Percentiles rank a stretch among this genome's conserved stretches.
phyloP scores from a whole-genome alignment of 2,888 invertebrate species.

The Diloba caeruleocephala region DNA sequence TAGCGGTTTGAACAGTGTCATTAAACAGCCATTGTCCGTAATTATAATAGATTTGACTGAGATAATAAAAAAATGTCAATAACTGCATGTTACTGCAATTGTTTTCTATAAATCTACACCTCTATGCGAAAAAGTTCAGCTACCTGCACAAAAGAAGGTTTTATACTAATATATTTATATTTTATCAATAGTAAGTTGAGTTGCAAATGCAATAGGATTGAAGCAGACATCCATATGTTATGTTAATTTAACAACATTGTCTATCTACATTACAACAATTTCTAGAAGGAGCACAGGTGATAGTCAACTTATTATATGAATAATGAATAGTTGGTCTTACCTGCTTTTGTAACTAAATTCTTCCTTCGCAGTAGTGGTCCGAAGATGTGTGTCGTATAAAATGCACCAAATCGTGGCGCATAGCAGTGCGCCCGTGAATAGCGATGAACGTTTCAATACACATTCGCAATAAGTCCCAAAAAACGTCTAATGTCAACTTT shows the following conservation, averaged over 20 bases:
- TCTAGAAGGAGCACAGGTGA: conserved; percentile 37
- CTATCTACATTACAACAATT: conserved; percentile 13
- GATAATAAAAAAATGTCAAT: conserved; percentile 1
- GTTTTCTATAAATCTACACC: not conserved
- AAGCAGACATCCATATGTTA: conserved; percentile 9
- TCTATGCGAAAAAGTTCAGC: not conserved
- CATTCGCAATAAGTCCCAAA: conserved; percentile 86
- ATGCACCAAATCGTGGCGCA: conserved; percentile 93
- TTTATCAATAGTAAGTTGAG: conserved; percentile 3
- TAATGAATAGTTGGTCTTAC: conserved; percentile 60
- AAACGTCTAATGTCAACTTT: conserved; percentile 77
- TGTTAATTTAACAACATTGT: conserved; percentile 21
- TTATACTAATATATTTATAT: not conserved
- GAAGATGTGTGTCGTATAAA: conserved; percentile 94
- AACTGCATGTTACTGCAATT: conserved; percentile 1
- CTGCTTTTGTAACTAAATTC: conserved; percentile 78
- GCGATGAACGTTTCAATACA: conserved; percentile 89
- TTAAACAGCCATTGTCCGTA: conserved; percentile 23
- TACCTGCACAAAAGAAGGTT: not conserved
- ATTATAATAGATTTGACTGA: conserved; percentile 18
- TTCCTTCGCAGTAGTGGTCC: conserved; percentile 93
- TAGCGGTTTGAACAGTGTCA: conserved; percentile 4
- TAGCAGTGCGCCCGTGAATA: conserved; percentile 91
- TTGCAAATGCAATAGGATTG: conserved; percentile 7
- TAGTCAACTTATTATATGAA: conserved; percentile 24